These are phyloP conservation scores for Enteromius fasciolatus DNA, from an alignment of 2,797 vertebrate genomes.

Conservation along the genomic window DNA sequence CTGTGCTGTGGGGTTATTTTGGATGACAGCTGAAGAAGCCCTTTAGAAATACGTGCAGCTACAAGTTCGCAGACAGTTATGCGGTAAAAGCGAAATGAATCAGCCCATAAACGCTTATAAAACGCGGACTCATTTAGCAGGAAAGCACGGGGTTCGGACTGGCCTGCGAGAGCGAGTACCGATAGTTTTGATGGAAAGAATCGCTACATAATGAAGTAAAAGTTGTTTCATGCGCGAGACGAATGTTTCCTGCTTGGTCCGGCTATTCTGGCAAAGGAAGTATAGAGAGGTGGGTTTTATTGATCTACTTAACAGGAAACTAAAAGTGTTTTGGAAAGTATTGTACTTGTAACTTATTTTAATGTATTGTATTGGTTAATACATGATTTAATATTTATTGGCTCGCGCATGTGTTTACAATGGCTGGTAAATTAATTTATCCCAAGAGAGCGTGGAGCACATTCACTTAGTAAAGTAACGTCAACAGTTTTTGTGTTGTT, in stretches of 20 bases:
- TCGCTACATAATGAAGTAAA: neutral
- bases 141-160: conserved; percentile 54
- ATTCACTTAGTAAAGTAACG: neutral
- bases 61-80: conserved; percentile 44
- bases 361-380: neutral
- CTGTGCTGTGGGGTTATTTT: conserved; percentile 17
- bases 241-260: neutral
- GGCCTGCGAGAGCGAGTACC: conserved; percentile 39
- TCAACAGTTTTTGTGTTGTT: neutral
- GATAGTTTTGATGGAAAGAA: neutral
- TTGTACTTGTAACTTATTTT: neutral
- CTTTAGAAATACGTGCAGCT: conserved; percentile 7
- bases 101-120: conserved; percentile 37
- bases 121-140: conserved; percentile 48
- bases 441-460: neutral
- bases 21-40: neutral
- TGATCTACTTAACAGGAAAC: neutral
- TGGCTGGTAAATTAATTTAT: neutral
- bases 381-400: neutral
- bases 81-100: conserved; percentile 39
- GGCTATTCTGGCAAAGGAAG: neutral
- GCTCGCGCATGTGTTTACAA: neutral
- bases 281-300: neutral
- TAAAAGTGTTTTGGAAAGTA: neutral
- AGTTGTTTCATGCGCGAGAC: neutral